phyloP scores from a whole-genome alignment of 2,888 invertebrate genomes.

The Hedychridium roseum region DNA sequence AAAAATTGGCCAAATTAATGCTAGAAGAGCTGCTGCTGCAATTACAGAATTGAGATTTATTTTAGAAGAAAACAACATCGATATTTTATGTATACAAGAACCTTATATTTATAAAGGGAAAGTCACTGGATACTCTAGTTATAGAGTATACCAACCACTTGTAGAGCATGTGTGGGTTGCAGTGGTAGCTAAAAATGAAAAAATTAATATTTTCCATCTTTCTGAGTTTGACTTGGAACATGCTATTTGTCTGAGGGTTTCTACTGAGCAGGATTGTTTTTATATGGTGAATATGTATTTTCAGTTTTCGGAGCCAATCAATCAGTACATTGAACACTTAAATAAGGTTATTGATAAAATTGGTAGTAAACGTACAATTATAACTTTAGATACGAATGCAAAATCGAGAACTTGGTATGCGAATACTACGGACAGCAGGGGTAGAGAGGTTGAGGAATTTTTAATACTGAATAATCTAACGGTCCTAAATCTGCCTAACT shows the following conservation, averaged over 20 bases:
- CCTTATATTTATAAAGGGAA: constrained; percentile 8
- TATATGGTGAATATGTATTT: constrained; percentile 17
- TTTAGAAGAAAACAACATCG: too few relatives aligned
- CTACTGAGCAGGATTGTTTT: neutral
- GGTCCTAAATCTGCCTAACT: neutral
- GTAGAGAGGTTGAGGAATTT: constrained; percentile 8
- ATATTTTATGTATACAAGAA: constrained; percentile 16
- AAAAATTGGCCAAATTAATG: too few relatives aligned
- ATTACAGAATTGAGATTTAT: too few relatives aligned
- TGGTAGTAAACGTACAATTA: neutral
- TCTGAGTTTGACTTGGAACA: neutral
- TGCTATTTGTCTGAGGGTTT: neutral
- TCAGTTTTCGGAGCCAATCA: constrained; percentile 8
- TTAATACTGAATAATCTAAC: neutral
- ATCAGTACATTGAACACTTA: neutral
- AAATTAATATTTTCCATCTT: constrained; percentile 5
- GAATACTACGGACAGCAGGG: neutral
- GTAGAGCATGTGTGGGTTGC: neutral
- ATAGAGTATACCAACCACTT: neutral
- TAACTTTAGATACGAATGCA: constrained; percentile 16
- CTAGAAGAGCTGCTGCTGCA: too few relatives aligned
- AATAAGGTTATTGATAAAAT: neutral
- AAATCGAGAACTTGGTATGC: constrained; percentile 13
- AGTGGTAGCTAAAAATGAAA: neutral
- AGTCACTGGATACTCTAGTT: neutral